Evolutionary conservation across 2,113 vertebrate species (phyloP).

Genomic region (Myotis davidii): DNA sequence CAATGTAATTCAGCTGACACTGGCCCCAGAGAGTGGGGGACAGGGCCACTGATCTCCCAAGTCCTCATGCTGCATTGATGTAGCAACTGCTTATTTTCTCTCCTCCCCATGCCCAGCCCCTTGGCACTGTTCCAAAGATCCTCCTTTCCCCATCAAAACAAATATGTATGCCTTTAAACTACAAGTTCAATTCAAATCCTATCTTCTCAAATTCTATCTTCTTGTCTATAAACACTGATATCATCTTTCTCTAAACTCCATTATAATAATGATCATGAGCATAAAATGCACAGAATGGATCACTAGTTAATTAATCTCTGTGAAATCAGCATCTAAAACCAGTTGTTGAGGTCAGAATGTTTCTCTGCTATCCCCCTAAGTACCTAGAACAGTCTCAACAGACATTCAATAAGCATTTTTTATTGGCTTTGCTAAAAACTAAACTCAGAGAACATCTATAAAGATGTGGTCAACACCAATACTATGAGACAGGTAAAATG

Average conservation of each 20-base stretch:
- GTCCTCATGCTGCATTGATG: rapidly evolving
- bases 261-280: not conserved
- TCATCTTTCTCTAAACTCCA: not conserved
- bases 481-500: not conserved
- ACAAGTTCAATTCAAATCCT: not conserved
- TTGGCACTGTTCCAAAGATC: not conserved
- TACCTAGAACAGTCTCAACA: not conserved
- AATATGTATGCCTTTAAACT: not conserved
- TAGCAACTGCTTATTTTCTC: not conserved
- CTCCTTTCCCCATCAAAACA: not conserved
- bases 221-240: not conserved
- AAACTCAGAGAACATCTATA: not conserved
- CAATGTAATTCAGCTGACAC: not conserved
- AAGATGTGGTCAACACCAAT: not conserved
- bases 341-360: not conserved
- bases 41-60: not conserved
- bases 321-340: not conserved
- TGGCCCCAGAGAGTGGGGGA: not conserved
- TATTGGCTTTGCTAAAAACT: not conserved
- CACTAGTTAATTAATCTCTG: not conserved
- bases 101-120: not conserved
- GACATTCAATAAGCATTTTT: not conserved
- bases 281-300: not conserved
- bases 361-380: not conserved
- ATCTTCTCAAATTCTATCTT: not conserved